Evolutionary conservation across 1,140 invertebrate genomes (phyloP).

Genomic region (Onthophagus taurus): DNA sequence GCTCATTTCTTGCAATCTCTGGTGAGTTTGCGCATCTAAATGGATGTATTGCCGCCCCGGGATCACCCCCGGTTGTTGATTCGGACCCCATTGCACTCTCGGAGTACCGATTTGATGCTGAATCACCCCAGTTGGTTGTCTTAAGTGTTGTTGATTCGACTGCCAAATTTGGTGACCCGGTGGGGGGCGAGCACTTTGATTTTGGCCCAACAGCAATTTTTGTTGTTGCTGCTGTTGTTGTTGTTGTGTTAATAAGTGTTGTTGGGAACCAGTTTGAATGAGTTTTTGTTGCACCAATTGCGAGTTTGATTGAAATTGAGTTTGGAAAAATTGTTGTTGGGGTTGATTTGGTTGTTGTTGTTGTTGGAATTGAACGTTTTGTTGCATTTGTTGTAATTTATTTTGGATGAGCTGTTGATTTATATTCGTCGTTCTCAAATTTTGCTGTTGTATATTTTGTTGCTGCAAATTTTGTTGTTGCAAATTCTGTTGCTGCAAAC

Average conservation of each 20-base stretch:
- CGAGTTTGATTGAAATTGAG: constrained; percentile 19
- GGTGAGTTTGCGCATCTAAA: constrained; percentile 68
- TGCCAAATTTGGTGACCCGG: constrained; percentile 15
- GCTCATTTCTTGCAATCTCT: constrained; percentile 73
- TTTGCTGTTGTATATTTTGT: constrained; percentile 22
- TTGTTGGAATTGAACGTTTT: constrained; percentile 6
- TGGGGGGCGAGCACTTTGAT: constrained; percentile 19
- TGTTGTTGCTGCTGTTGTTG: constrained; percentile 19
- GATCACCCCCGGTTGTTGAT: constrained; percentile 36
- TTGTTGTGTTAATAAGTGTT: constrained; percentile 24
- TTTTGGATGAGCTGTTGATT: constrained; percentile 8
- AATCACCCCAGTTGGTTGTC: constrained; percentile 7
- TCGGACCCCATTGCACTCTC: constrained; percentile 25
- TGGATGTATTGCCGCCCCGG: constrained; percentile 51
- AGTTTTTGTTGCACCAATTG: constrained; percentile 10
- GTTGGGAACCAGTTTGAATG: constrained; percentile 18
- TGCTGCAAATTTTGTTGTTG: constrained; percentile 23
- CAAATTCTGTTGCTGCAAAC: constrained; percentile 16
- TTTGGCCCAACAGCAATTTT: constrained; percentile 18
- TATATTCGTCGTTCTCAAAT: constrained; percentile 12
- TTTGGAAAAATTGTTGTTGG: constrained; percentile 12
- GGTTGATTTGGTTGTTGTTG: constrained; percentile 9
- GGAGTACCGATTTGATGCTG: constrained; percentile 13
- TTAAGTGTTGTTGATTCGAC: constrained; percentile 22
- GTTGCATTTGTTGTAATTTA: constrained; percentile 1